Conservation (phyloP, 1,140 invertebrate genomes). For the Drosophila serrata region DNA sequence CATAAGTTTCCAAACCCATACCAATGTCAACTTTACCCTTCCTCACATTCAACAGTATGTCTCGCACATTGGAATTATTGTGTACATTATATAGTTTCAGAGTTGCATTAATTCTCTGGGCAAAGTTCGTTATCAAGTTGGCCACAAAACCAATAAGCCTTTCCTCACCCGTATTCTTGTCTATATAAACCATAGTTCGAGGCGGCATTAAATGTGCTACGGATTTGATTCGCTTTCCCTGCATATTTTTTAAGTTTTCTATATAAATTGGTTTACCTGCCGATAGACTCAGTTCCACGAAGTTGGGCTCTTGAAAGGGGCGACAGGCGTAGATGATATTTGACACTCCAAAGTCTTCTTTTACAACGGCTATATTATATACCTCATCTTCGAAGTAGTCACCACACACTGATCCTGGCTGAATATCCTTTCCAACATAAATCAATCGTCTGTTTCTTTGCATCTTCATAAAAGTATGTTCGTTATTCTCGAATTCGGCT, state of each 20-base stretch:
- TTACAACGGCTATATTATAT: constrained; percentile 49
- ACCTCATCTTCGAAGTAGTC: constrained; percentile 32
- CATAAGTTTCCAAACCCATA: background rate
- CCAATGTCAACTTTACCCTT: constrained; percentile 48
- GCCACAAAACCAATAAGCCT: constrained; percentile 7
- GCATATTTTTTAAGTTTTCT: constrained; percentile 57
- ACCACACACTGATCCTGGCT: constrained; percentile 14
- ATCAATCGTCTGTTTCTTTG: constrained; percentile 45
- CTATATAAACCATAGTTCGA: constrained; percentile 33
- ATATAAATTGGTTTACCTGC: constrained; percentile 23
- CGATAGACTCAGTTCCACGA: constrained; percentile 4
- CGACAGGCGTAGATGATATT: constrained; percentile 40
- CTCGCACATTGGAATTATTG: background rate
- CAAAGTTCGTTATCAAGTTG: constrained; percentile 25
- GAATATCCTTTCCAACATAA: background rate
- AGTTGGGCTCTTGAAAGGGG: constrained; percentile 7
- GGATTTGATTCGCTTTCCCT: constrained; percentile 9
- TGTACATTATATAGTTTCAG: background rate
- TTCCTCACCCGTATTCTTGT: constrained; percentile 3
- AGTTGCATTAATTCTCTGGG: constrained; percentile 43
- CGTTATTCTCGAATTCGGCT: constrained; percentile 18
- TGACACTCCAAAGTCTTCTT: background rate
- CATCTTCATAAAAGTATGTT: constrained; percentile 12
- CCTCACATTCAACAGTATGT: background rate
- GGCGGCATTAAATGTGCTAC: constrained; percentile 45